phyloP scores from a whole-genome alignment of 2,797 vertebrate species.

The Loriculus beryllinus region DNA sequence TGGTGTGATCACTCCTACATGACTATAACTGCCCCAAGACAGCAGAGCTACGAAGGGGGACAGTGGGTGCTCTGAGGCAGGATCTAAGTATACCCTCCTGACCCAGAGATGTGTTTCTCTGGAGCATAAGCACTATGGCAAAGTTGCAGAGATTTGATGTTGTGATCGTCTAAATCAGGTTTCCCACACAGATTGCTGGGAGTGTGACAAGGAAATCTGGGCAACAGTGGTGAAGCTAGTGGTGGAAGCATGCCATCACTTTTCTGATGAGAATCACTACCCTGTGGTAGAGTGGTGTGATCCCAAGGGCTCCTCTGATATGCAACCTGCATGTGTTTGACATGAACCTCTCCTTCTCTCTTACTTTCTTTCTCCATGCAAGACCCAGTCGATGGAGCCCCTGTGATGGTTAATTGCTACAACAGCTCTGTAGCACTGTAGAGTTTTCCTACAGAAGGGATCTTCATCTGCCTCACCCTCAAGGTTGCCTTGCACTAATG shows the following conservation, averaged over 20 bases:
- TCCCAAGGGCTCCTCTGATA: background rate
- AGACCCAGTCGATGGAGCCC: background rate
- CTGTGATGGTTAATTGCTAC: background rate
- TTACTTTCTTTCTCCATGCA: background rate
- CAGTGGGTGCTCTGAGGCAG: background rate
- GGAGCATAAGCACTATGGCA: background rate
- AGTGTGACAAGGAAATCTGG: background rate
- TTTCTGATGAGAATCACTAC: background rate
- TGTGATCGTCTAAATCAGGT: background rate
- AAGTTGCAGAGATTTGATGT: background rate
- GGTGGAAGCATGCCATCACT: background rate
- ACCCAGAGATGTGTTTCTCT: background rate
- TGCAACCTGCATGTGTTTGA: background rate
- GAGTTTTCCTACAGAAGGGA: background rate
- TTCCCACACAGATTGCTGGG: background rate
- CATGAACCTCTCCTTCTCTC: background rate
- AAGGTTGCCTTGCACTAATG: background rate
- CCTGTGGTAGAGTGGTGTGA: fast-evolving
- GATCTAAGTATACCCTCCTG: background rate
- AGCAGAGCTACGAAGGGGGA: background rate
- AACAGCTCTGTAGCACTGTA: background rate
- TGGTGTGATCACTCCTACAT: background rate
- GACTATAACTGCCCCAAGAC: background rate
- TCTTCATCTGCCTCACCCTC: background rate
- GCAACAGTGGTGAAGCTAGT: background rate